Conservation (phyloP, 2,113 vertebrate genomes). For the Parotia lawesii region DNA sequence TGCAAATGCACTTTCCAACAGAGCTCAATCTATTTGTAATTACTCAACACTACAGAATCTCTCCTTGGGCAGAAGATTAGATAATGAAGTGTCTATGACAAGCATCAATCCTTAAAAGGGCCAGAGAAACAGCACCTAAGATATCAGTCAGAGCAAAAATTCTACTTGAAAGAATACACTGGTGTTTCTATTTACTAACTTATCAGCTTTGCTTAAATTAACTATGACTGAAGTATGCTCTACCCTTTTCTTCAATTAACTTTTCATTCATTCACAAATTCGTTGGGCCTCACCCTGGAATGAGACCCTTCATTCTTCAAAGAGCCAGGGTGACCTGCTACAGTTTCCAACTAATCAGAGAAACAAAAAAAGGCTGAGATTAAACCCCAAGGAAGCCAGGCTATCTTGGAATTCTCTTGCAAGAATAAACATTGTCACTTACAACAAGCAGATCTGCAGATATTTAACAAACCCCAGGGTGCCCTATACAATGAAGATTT, state of each 20-base stretch:
- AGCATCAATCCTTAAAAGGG: conserved; percentile 47
- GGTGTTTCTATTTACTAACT: conserved; percentile 61
- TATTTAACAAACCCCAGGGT: conserved; percentile 50
- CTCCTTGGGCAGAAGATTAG: conserved; percentile 51
- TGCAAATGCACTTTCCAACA: neutral
- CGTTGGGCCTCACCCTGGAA: conserved; percentile 67
- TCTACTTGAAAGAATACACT: conserved; percentile 44
- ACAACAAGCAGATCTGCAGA: conserved; percentile 45
- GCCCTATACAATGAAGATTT: conserved; percentile 41
- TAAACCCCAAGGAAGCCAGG: conserved; percentile 52
- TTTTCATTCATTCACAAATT: conserved; percentile 79
- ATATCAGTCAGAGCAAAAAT: conserved; percentile 53
- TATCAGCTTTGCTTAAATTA: conserved; percentile 66
- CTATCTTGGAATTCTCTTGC: conserved; percentile 54
- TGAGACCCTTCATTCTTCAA: conserved; percentile 73
- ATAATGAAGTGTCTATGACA: conserved; percentile 58
- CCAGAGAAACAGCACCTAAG: conserved; percentile 53
- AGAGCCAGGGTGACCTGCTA: conserved; percentile 63
- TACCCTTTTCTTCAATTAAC: conserved; percentile 75
- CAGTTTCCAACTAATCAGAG: conserved; percentile 70
- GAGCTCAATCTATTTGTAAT: conserved; percentile 21
- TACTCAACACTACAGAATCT: conserved; percentile 53
- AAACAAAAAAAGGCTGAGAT: conserved; percentile 63
- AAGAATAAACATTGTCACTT: conserved; percentile 65
- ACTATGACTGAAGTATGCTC: conserved; percentile 61